Evolutionary conservation across 2,797 vertebrate genomes (phyloP), one percentile per base, ranked within the genome.

Genomic region (Carapus acus): DNA sequence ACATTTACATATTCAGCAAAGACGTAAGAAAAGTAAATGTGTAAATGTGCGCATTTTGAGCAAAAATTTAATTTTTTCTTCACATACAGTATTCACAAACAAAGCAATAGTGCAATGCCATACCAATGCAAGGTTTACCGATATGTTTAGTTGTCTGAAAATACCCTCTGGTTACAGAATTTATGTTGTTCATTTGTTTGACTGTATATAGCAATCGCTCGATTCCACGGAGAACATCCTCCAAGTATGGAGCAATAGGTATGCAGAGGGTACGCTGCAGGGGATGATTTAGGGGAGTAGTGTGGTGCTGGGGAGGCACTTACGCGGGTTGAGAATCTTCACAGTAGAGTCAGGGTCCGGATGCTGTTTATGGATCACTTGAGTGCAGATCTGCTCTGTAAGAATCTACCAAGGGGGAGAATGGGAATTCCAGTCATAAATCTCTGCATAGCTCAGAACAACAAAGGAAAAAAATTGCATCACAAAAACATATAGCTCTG

Each of bases 291-390:
- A 82, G 49, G 64, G 48, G 68, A 65, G 65, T 9, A 5, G 49
- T 38, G 79, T 43, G 77, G 65, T 51, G 40, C 54, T 41, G 67
- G 51, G 74, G 69, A 77, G 63, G 62, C 58, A 88, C 96, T 93
- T 91, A 98, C 96, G 93, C 73, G 96, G 95, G 84, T 95, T 99
- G 83, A 96, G 91, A 75, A 99, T 95, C 89, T 97, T 97, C 77
- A 97, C 89, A 15, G 90, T 83, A 71, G 96, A 98, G 88, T 98
- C 96, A 14, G 95, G 92, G 77, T 99, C 96, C 73, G 94, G 94
- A 83, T 97, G 96, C 56, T 97, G 96, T 79, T 97, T 98, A 86
- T 96, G 96, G 76, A 97, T 89, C 71, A 99, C 96, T 80, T 98
- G 95, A 74, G 96, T 99, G 78, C 91, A 93, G 87, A 98, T 94